Evolutionary conservation across 2,113 vertebrate genomes (phyloP).

Genomic region (Ovibos moschatus): DNA sequence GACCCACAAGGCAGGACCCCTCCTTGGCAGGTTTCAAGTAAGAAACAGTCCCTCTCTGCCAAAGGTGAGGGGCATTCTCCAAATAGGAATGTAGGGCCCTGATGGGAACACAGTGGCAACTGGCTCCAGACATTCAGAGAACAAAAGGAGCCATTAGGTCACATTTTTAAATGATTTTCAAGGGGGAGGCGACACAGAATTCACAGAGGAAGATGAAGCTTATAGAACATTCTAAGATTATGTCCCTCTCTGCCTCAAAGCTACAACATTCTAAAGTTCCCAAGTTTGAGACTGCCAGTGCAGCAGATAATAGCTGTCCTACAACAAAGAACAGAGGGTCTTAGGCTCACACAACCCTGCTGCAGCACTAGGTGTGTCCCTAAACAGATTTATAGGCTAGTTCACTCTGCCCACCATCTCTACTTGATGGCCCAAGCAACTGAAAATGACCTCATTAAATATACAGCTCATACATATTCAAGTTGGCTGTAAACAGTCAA

Average conservation of each 20-base stretch:
- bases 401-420: not conserved
- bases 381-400: not conserved
- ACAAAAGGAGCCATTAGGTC: not conserved
- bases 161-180: not conserved
- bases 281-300: not conserved
- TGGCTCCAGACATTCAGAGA: not conserved
- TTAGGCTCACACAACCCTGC: not conserved
- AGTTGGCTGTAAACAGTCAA: not conserved
- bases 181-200: not conserved
- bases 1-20: too few relatives aligned
- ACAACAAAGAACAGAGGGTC: not conserved
- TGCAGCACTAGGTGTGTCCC: not conserved
- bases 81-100: not conserved
- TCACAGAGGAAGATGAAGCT: not conserved
- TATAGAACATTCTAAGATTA: not conserved
- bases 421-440: not conserved
- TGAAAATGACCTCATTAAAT: conserved; percentile 1
- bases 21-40: not conserved
- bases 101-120: too few relatives aligned
- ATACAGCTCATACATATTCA: not conserved
- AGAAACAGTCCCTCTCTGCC: not conserved
- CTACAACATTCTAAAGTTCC: not conserved
- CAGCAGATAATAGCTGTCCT: too few relatives aligned
- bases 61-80: not conserved
- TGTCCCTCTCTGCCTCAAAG: not conserved